These are phyloP conservation scores for Cossypha dichroa DNA, from an alignment of 2,797 vertebrate species.

Conservation along the genomic window DNA sequence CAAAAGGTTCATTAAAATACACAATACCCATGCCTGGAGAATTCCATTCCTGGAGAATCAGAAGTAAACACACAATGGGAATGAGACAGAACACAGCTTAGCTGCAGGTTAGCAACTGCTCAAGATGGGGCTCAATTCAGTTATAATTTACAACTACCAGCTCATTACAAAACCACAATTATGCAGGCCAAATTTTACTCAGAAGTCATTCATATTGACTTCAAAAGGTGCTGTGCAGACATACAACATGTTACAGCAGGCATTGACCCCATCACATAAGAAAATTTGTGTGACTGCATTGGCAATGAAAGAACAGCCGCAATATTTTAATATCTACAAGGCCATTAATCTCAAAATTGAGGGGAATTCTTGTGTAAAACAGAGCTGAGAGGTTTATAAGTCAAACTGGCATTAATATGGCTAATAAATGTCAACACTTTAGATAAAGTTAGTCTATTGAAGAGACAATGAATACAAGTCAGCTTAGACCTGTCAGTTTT, in stretches of 20 bases:
- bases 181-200: neutral
- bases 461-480: neutral
- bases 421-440: neutral
- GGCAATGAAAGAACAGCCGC: neutral
- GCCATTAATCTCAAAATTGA: neutral
- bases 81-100: neutral
- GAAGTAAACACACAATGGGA: neutral
- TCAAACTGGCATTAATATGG: neutral
- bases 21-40: neutral
- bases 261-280: neutral
- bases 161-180: neutral
- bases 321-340: neutral
- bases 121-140: neutral
- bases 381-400: neutral
- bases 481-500: neutral
- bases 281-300: neutral
- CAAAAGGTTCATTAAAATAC: neutral
- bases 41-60: neutral
- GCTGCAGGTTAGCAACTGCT: neutral
- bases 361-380: neutral
- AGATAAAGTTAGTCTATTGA: neutral
- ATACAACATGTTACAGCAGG: neutral
- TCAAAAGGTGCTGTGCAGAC: neutral
- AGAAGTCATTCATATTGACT: neutral
- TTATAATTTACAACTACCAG: neutral